phyloP scores from a whole-genome alignment of 2,797 vertebrate species.

The Tapirus indicus region DNA sequence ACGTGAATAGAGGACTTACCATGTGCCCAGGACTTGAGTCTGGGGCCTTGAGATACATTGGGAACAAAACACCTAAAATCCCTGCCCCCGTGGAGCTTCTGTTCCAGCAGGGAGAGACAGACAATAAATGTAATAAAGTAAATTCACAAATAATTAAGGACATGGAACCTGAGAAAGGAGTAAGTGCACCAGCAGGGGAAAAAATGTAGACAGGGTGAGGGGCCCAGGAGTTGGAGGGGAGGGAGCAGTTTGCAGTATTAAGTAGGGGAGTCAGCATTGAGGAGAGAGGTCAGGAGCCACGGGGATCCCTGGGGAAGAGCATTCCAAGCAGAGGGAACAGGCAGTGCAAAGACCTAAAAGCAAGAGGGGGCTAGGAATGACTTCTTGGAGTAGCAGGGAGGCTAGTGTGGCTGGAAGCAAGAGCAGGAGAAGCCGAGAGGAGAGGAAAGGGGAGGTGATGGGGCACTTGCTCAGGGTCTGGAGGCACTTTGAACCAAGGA shows the following conservation, averaged over 20 bases:
- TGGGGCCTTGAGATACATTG: neutral
- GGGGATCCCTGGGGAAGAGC: neutral
- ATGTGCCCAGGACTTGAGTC: neutral
- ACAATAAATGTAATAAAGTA: neutral
- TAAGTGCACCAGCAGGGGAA: neutral
- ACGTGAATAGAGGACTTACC: neutral
- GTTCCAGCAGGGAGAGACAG: neutral
- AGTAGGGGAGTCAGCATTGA: neutral
- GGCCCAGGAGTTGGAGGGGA: too few relatives aligned
- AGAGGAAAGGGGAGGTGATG: accelerated
- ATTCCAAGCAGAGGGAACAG: neutral
- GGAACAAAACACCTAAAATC: neutral
- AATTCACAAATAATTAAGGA: neutral
- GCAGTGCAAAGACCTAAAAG: neutral
- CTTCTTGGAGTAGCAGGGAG: neutral
- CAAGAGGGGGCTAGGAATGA: neutral
- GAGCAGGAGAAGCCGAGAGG: too few relatives aligned
- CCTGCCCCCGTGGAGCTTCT: accelerated
- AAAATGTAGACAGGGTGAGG: too few relatives aligned
- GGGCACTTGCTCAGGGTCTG: too few relatives aligned
- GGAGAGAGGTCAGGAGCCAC: neutral
- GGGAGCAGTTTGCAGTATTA: neutral
- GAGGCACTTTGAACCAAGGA: neutral
- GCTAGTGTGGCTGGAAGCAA: neutral
- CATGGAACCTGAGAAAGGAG: neutral